phyloP scores from a whole-genome alignment of 2,797 vertebrate species.

The Mionectes olivaceus region DNA sequence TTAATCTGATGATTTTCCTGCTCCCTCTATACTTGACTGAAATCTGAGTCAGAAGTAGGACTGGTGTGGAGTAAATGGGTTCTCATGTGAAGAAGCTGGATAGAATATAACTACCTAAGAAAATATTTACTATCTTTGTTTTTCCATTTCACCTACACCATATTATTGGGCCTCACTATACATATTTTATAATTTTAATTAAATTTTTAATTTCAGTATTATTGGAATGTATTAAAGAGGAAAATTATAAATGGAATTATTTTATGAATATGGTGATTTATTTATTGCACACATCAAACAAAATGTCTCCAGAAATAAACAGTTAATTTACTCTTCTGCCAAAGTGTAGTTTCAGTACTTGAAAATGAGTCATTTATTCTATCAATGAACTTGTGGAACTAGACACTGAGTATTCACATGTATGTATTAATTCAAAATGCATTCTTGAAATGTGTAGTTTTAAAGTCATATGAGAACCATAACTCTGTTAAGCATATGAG shows the following conservation, averaged over 20 bases:
- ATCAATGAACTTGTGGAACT: neutral
- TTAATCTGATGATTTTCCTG: neutral
- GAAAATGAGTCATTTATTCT: conserved; percentile 28
- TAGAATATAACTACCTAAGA: neutral
- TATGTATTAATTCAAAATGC: neutral
- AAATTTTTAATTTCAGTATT: conserved; percentile 15
- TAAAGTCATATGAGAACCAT: neutral
- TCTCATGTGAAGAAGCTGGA: neutral
- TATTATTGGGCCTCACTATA: neutral
- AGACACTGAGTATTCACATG: neutral
- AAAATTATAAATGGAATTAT: conserved; percentile 30
- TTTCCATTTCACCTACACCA: neutral
- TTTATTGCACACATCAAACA: conserved; percentile 43
- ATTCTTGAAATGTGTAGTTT: neutral
- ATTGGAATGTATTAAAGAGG: conserved; percentile 49
- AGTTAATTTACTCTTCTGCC: conserved; percentile 32
- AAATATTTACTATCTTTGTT: neutral
- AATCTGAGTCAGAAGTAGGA: neutral
- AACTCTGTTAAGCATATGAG: neutral
- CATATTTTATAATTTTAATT: neutral
- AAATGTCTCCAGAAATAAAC: conserved; percentile 52
- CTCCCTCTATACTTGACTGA: neutral
- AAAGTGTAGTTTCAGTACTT: conserved; percentile 54
- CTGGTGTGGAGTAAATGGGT: neutral
- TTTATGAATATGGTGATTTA: conserved; percentile 47